These are phyloP conservation scores for Pollenia amentaria DNA, from an alignment of 2,888 invertebrate species.

Conservation along the genomic window DNA sequence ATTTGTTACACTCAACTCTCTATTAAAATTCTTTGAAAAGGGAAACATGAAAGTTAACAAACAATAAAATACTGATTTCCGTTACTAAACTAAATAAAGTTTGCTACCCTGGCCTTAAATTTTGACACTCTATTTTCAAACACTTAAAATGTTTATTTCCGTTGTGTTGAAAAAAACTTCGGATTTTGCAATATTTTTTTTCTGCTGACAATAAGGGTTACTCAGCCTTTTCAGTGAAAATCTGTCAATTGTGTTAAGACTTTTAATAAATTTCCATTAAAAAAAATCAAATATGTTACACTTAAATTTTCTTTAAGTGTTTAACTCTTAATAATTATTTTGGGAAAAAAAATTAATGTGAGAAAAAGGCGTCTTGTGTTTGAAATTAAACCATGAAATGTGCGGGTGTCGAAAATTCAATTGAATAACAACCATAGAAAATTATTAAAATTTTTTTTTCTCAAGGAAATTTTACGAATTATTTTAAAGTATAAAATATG, in stretches of 20 bases:
- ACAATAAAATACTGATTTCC: slow-evolving; percentile 68
- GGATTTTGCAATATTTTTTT: slow-evolving; percentile 15
- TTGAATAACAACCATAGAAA: slow-evolving; percentile 33
- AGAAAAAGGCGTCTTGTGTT: slow-evolving; percentile 34
- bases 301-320: slow-evolving; percentile 31
- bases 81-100: slow-evolving; percentile 60
- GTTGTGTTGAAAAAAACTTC: background rate
- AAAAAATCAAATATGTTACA: slow-evolving; percentile 42
- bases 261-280: background rate
- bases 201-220: slow-evolving; percentile 34
- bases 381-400: slow-evolving; percentile 57
- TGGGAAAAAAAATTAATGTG: background rate
- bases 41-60: slow-evolving; percentile 41
- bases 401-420: slow-evolving; percentile 49
- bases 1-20: slow-evolving; percentile 27
- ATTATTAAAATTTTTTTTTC: slow-evolving; percentile 12
- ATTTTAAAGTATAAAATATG: slow-evolving; percentile 8
- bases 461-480: slow-evolving; percentile 33
- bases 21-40: background rate
- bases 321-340: background rate
- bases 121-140: background rate
- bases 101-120: slow-evolving; percentile 31
- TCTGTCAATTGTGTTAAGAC: background rate
- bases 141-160: slow-evolving; percentile 60
- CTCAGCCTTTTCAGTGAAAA: background rate